Conservation (phyloP, 1,140 invertebrate genomes). For the Zaprionus kolodkinae region DNA sequence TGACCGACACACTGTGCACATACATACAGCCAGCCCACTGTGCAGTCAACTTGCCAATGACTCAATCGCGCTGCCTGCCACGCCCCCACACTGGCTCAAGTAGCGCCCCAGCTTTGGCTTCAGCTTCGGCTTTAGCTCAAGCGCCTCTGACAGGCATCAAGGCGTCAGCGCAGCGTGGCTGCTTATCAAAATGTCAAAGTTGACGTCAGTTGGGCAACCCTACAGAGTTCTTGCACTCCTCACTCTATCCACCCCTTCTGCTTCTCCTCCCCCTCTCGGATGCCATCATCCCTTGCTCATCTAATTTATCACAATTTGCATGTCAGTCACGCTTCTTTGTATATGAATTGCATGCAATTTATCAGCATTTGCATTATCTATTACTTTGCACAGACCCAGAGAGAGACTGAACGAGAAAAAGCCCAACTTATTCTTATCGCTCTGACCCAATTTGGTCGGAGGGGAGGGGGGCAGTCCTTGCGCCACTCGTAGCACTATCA, state of each 20-base stretch:
- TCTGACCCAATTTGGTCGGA: background rate
- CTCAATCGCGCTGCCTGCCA: slow-evolving; percentile 31
- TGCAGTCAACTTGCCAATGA: slow-evolving; percentile 8
- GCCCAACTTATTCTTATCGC: slow-evolving; percentile 28
- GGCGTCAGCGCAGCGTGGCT: slow-evolving; percentile 3
- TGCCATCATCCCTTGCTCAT: slow-evolving; percentile 27
- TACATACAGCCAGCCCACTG: too few species aligned
- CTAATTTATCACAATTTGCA: slow-evolving; percentile 77
- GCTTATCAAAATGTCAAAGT: slow-evolving; percentile 38
- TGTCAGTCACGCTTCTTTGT: slow-evolving; percentile 67
- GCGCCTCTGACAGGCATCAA: slow-evolving; percentile 30
- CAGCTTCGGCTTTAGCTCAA: background rate
- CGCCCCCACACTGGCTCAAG: slow-evolving; percentile 31
- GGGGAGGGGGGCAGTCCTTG: background rate
- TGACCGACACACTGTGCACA: slow-evolving; percentile 48
- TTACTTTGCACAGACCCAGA: slow-evolving; percentile 30
- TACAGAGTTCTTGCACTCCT: background rate
- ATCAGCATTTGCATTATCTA: slow-evolving; percentile 61
- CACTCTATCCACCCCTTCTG: background rate
- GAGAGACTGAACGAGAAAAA: slow-evolving; percentile 24
- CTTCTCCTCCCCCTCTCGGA: background rate
- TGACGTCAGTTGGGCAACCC: slow-evolving; percentile 22
- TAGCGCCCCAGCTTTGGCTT: background rate
- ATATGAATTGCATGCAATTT: slow-evolving; percentile 81
- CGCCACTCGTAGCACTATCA: background rate